These are phyloP conservation scores for Calephelis virginiensis DNA, from an alignment of 1,140 invertebrate genomes.

Conservation along the genomic window DNA sequence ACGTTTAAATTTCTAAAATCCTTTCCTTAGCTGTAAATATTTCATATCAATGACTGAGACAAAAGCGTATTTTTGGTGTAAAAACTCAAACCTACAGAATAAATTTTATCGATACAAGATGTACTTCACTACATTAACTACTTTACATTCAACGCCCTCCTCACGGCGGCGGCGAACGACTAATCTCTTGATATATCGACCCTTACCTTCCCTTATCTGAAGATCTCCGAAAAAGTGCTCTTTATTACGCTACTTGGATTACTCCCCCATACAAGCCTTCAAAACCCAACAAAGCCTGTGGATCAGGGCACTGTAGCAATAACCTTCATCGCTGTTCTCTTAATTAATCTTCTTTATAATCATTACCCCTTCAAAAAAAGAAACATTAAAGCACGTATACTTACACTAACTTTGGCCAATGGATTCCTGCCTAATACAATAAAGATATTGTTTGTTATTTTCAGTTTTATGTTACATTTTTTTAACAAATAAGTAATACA, in stretches of 20 bases:
- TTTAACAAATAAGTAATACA: no score
- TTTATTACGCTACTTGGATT: conserved; percentile 64
- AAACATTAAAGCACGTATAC: no score
- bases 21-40: no score
- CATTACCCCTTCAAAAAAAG: neutral
- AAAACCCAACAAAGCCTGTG: conserved; percentile 34
- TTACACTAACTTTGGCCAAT: no score
- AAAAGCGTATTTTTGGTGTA: no score
- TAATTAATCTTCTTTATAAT: conserved; percentile 4
- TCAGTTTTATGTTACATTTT: no score
- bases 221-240: conserved; percentile 66
- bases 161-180: conserved; percentile 55
- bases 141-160: conserved; percentile 62
- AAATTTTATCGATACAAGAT: conserved; percentile 32
- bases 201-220: conserved; percentile 67
- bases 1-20: no score
- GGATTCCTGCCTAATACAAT: no score
- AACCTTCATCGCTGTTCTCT: conserved; percentile 1
- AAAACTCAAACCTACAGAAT: neutral
- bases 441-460: no score
- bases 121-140: conserved; percentile 39
- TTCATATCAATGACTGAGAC: no score
- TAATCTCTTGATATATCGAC: conserved; percentile 74
- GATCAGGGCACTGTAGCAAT: conserved; percentile 24
- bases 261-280: conserved; percentile 40